phyloP scores from a whole-genome alignment of 2,113 vertebrate genomes.

The Stigmatopora nigra region DNA sequence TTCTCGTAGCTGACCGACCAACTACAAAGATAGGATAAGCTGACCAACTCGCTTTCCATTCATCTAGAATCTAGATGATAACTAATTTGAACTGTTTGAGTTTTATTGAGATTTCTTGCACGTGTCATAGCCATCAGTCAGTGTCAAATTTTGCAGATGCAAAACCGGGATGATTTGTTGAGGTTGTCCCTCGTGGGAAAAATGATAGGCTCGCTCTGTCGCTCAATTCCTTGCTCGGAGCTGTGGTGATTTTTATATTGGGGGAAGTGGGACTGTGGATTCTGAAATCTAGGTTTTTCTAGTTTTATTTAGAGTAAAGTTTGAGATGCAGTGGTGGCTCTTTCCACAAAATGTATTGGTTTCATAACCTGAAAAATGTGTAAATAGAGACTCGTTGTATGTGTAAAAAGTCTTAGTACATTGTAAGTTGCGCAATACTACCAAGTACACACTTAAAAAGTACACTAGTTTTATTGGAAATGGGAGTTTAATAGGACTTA shows the following conservation, averaged over 20 bases:
- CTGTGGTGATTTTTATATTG: background rate
- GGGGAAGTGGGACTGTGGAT: background rate
- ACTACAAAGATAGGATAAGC: background rate
- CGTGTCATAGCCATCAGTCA: background rate
- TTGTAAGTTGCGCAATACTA: too few relatives aligned
- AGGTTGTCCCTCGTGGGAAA: background rate
- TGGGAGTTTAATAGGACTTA: too few relatives aligned
- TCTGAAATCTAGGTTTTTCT: too few relatives aligned
- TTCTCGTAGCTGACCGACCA: background rate
- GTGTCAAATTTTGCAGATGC: background rate
- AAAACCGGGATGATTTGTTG: background rate
- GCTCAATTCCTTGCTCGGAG: background rate
- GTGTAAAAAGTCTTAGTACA: too few relatives aligned
- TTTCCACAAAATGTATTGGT: too few relatives aligned
- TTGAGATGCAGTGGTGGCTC: background rate
- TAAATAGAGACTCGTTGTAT: too few relatives aligned
- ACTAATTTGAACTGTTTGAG: background rate
- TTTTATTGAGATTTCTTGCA: background rate
- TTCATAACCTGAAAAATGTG: too few relatives aligned
- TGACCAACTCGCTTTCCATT: background rate
- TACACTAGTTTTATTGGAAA: too few relatives aligned
- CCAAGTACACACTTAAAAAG: too few relatives aligned
- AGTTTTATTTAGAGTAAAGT: constrained; percentile 1
- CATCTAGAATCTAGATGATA: too few relatives aligned
- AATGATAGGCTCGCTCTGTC: background rate